phyloP scores from a whole-genome alignment of 2,888 invertebrate species.

The Allacma fusca region DNA sequence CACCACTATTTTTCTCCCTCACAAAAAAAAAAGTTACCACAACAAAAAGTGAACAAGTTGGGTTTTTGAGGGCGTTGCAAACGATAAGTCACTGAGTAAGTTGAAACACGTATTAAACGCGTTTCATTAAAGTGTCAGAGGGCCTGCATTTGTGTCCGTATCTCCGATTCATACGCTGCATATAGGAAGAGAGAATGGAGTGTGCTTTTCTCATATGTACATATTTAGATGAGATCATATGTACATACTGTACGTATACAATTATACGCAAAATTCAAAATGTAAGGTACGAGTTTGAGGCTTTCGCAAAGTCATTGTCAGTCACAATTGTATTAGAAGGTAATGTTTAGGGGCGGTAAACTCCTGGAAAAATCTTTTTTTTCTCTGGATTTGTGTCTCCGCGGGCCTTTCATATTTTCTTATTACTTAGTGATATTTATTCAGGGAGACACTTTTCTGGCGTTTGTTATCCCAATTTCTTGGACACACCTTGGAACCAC shows the following conservation, averaged over 20 bases:
- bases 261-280: too few species aligned
- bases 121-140: conserved; percentile 41
- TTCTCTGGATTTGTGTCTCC: neutral
- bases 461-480: too few species aligned
- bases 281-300: too few species aligned
- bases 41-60: conserved; percentile 21
- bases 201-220: too few species aligned
- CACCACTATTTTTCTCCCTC: neutral
- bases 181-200: neutral
- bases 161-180: neutral
- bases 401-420: neutral
- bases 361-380: conserved; percentile 12
- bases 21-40: neutral
- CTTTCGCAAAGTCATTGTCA: too few species aligned
- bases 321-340: neutral
- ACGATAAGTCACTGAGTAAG: conserved; percentile 35
- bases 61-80: conserved; percentile 34
- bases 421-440: too few species aligned
- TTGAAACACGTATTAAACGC: conserved; percentile 35
- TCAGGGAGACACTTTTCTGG: too few species aligned
- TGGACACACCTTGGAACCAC: too few species aligned
- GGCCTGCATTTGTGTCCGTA: neutral
- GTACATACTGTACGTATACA: too few species aligned
- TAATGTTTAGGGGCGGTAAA: conserved; percentile 9
- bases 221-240: too few species aligned